A percentile compares a stretch with the other conserved stretches of the same genome.
Conservation (phyloP, 2,113 vertebrate species). For the Trinectes maculatus region DNA sequence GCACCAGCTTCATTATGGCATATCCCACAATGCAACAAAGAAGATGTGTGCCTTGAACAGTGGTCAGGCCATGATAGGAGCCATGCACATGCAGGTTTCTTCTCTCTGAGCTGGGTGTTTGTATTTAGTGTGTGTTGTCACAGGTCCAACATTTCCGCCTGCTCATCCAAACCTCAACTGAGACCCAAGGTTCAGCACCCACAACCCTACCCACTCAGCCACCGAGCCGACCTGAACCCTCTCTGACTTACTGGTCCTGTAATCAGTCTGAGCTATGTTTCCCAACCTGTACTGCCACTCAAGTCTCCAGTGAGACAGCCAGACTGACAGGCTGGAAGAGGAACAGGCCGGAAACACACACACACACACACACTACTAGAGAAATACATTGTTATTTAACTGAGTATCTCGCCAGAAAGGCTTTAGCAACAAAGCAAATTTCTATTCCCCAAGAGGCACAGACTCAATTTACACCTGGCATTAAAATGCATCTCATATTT, state of each 20-base stretch:
- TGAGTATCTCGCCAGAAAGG: too few relatives aligned
- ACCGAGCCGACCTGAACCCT: not conserved
- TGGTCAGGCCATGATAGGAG: not conserved
- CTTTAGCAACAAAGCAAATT: too few relatives aligned
- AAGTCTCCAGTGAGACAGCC: slow-evolving; percentile 38
- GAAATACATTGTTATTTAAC: not conserved
- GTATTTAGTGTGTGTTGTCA: slow-evolving; percentile 9
- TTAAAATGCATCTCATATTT: not conserved
- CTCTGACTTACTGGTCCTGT: not conserved
- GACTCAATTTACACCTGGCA: not conserved
- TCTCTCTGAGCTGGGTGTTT: slow-evolving; percentile 3
- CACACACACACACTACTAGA: not conserved
- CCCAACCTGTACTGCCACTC: slow-evolving; percentile 47
- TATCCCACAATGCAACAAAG: slow-evolving; percentile 23
- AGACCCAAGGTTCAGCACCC: slow-evolving; percentile 31
- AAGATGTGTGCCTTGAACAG: slow-evolving; percentile 9
- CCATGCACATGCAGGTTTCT: not conserved
- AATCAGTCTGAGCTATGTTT: slow-evolving; percentile 17
- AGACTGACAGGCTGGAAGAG: slow-evolving; percentile 59
- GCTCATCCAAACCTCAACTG: slow-evolving; percentile 16
- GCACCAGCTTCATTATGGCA: slow-evolving; percentile 9
- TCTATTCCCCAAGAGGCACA: not conserved
- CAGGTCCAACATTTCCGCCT: not conserved
- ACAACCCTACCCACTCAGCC: not conserved
- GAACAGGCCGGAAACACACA: slow-evolving; percentile 32